A percentile compares a stretch with the other conserved stretches of the same genome.
Evolutionary conservation across 2,113 vertebrate species (phyloP).

Genomic region (Calidris pugnax): DNA sequence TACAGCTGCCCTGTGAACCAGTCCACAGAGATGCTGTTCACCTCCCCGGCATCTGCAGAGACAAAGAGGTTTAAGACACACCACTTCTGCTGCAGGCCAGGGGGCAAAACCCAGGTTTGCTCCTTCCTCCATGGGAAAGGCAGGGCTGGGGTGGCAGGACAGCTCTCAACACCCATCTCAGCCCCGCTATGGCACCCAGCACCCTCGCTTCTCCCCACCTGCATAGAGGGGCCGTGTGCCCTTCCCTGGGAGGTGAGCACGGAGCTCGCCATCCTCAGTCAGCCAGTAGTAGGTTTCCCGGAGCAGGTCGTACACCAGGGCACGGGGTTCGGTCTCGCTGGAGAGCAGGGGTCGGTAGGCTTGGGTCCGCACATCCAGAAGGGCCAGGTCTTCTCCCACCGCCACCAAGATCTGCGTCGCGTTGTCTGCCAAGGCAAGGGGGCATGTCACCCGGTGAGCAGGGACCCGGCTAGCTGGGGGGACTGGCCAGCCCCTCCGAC

Average conservation of each 20-base stretch:
- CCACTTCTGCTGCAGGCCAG: background rate
- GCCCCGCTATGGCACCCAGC: fast-evolving
- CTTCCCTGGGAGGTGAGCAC: constrained; percentile 47
- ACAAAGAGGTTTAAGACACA: background rate
- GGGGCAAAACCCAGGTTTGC: background rate
- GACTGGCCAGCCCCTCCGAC: background rate
- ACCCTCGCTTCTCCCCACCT: constrained; percentile 55
- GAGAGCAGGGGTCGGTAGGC: constrained; percentile 63
- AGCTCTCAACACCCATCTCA: background rate
- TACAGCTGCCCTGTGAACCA: constrained; percentile 89
- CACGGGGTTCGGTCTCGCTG: constrained; percentile 46
- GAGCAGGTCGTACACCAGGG: constrained; percentile 78
- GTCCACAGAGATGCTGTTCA: constrained; percentile 85
- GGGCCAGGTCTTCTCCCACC: constrained; percentile 67
- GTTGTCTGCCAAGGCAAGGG: constrained; percentile 67
- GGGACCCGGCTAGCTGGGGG: fast-evolving
- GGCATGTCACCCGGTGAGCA: background rate
- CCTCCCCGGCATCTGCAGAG: constrained; percentile 73
- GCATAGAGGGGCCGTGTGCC: constrained; percentile 66
- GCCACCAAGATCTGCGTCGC: constrained; percentile 75
- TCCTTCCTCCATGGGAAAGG: background rate
- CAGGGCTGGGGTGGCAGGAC: background rate
- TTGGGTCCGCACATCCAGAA: constrained; percentile 77
- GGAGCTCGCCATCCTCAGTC: constrained; percentile 77
- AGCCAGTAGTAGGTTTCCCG: constrained; percentile 82